Conservation (phyloP, 2,888 invertebrate species). For the Lingula anatina region DNA sequence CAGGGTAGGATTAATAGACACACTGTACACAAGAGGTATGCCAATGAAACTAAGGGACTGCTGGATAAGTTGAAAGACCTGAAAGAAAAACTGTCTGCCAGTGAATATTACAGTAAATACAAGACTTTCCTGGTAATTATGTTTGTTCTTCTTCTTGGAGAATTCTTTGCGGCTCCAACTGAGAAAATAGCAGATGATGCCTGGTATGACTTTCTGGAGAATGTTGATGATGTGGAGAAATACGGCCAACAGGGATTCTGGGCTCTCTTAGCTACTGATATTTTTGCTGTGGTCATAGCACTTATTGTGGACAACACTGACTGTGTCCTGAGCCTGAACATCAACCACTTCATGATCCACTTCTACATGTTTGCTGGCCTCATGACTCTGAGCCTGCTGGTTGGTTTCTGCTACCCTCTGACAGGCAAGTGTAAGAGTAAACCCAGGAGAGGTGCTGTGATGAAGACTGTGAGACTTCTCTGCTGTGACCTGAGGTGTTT, state of each 20-base stretch:
- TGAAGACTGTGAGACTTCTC: conserved; percentile 27
- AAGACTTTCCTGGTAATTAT: conserved; percentile 34
- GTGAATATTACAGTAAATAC: no score
- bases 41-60: no score
- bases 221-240: conserved; percentile 41
- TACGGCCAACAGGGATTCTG: conserved; percentile 43
- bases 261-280: conserved; percentile 34
- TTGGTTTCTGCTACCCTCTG: conserved; percentile 38
- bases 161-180: conserved; percentile 31
- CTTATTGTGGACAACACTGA: conserved; percentile 33
- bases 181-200: conserved; percentile 44
- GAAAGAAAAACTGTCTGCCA: not conserved
- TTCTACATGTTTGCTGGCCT: conserved; percentile 38
- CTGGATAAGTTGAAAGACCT: no score
- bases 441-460: no score
- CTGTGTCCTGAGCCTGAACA: conserved; percentile 32
- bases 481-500: conserved; percentile 33
- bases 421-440: conserved; percentile 29
- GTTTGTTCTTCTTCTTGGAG: conserved; percentile 32
- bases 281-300: conserved; percentile 32
- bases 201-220: conserved; percentile 47
- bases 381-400: conserved; percentile 26
- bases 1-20: no score
- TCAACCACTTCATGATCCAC: conserved; percentile 40
- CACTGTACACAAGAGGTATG: not conserved